phyloP scores from a whole-genome alignment of 2,797 vertebrate species.

The Dromococcyx pavoninus region DNA sequence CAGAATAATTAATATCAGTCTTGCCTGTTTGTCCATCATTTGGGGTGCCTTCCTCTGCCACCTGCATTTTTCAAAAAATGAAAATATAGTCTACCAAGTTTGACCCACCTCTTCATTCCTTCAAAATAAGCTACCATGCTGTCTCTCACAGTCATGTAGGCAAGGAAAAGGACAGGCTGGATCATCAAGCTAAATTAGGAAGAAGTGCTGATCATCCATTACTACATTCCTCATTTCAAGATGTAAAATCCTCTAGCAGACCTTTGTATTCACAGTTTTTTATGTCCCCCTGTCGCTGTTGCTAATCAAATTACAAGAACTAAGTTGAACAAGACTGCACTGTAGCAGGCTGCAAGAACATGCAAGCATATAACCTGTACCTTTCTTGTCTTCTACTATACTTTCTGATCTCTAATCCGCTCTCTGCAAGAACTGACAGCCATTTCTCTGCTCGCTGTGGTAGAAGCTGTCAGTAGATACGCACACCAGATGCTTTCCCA shows the following conservation, averaged over 20 bases:
- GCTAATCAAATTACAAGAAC: background rate
- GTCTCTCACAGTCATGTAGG: rapidly evolving
- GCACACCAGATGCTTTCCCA: constrained; percentile 5
- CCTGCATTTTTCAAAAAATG: background rate
- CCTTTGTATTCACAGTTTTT: background rate
- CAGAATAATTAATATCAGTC: background rate
- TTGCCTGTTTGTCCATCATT: background rate
- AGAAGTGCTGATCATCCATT: background rate
- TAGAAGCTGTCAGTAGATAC: constrained; percentile 3
- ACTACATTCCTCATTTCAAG: background rate
- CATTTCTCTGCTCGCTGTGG: background rate
- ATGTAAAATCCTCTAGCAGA: background rate
- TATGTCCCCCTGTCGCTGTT: background rate
- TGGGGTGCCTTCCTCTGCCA: background rate
- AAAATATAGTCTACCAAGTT: background rate
- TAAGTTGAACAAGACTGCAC: background rate
- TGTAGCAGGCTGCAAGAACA: background rate
- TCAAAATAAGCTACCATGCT: background rate
- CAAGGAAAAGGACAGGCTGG: background rate
- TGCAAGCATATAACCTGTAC: rapidly evolving
- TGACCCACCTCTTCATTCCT: background rate
- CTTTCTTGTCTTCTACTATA: background rate
- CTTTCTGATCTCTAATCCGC: background rate
- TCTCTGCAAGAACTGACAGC: background rate
- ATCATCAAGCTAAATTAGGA: background rate